Evolutionary conservation across 2,888 invertebrate species (phyloP).

Genomic region (Amphipyra tragopoginis): DNA sequence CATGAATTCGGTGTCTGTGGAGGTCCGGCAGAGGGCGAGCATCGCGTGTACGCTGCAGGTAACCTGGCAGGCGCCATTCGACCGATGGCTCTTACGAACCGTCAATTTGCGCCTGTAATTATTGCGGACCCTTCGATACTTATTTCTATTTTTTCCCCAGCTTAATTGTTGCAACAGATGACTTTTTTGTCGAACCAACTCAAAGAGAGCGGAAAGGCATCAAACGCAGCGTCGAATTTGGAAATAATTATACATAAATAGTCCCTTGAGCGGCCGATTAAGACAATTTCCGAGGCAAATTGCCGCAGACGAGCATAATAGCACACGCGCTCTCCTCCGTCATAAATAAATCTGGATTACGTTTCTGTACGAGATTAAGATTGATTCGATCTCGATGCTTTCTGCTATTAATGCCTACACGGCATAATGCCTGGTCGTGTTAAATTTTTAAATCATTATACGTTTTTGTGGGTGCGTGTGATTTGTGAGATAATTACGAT

Average conservation of each 20-base stretch:
- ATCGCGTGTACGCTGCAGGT: slow-evolving; percentile 84
- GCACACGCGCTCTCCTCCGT: slow-evolving; percentile 87
- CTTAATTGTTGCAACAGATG: slow-evolving; percentile 90
- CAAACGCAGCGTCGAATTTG: slow-evolving; percentile 90
- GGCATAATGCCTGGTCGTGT: slow-evolving; percentile 83
- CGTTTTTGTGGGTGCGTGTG: slow-evolving; percentile 81
- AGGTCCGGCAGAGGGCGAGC: slow-evolving; percentile 64
- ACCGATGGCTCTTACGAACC: slow-evolving; percentile 85
- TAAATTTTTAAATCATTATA: slow-evolving; percentile 86
- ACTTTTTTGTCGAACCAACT: slow-evolving; percentile 90
- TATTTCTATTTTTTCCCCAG: slow-evolving; percentile 87
- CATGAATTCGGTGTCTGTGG: slow-evolving; percentile 43
- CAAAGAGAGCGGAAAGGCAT: slow-evolving; percentile 90
- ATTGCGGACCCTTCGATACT: slow-evolving; percentile 90
- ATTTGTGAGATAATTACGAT: slow-evolving; percentile 87
- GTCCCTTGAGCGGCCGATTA: slow-evolving; percentile 90
- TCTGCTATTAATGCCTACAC: slow-evolving; percentile 86
- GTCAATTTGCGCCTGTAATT: slow-evolving; percentile 89
- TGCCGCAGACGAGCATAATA: slow-evolving; percentile 90
- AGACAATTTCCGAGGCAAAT: slow-evolving; percentile 90
- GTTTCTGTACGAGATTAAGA: slow-evolving; percentile 89
- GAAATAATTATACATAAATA: slow-evolving; percentile 91
- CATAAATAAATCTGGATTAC: slow-evolving; percentile 90
- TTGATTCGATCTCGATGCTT: slow-evolving; percentile 89
- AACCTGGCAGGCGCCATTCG: slow-evolving; percentile 85